These are phyloP conservation scores for Ligdia adustata DNA, from an alignment of 2,888 invertebrate genomes.

Conservation along the genomic window DNA sequence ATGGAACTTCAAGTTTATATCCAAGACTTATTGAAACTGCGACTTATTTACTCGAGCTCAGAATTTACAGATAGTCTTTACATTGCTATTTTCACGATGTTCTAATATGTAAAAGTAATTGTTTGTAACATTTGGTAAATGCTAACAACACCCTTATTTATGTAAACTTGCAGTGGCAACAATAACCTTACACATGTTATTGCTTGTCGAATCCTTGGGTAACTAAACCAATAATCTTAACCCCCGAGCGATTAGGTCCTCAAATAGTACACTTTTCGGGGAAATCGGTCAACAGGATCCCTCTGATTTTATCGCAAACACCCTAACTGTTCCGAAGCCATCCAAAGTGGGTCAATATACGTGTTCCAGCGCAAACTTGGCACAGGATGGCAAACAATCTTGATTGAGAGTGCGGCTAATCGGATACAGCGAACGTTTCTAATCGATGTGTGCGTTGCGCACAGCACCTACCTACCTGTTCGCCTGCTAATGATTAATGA, in stretches of 20 bases:
- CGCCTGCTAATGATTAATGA: conserved; percentile 20
- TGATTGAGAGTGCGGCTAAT: conserved; percentile 72
- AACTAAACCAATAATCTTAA: too few relatives aligned
- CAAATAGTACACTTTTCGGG: not conserved
- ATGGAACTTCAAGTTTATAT: conserved; percentile 46
- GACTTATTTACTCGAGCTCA: conserved; percentile 21
- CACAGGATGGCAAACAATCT: conserved; percentile 67
- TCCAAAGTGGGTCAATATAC: conserved; percentile 59
- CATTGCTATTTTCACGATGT: not conserved
- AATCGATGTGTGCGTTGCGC: conserved; percentile 42
- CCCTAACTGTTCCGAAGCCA: conserved; percentile 8
- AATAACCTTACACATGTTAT: too few relatives aligned
- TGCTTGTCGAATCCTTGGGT: too few relatives aligned
- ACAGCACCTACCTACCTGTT: conserved; percentile 13
- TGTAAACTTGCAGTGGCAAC: too few relatives aligned
- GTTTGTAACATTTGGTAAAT: too few relatives aligned
- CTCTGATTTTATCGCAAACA: conserved; percentile 3
- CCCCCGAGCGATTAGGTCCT: too few relatives aligned
- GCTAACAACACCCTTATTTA: too few relatives aligned
- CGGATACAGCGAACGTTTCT: conserved; percentile 54
- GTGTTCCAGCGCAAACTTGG: conserved; percentile 60
- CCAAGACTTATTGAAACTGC: conserved; percentile 29
- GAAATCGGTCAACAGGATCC: conserved; percentile 1
- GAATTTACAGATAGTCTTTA: conserved; percentile 1
- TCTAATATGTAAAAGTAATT: too few relatives aligned